Evolutionary conservation across 1,140 invertebrate species (phyloP).

Genomic region (Aphidius ervi): DNA sequence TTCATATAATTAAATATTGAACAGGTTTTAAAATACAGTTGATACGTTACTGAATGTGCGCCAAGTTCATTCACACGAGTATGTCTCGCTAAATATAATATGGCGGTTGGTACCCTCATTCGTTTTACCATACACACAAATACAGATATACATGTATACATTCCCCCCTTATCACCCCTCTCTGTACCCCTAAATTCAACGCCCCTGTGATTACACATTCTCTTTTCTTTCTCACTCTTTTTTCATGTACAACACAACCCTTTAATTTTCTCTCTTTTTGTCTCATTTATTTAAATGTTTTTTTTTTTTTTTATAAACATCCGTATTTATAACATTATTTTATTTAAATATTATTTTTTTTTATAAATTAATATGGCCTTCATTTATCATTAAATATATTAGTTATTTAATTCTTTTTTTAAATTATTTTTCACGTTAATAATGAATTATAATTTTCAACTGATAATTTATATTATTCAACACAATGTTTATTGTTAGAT

Average conservation of each 20-base stretch:
- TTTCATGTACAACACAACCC: background rate
- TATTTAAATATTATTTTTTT: too few relatives aligned
- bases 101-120: constrained; percentile 37
- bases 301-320: background rate
- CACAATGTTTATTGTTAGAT: too few relatives aligned
- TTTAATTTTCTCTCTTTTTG: background rate
- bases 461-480: too few relatives aligned
- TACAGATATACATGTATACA: too few relatives aligned
- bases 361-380: too few relatives aligned
- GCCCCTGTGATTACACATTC: constrained; percentile 41
- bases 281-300: constrained; percentile 17
- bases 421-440: too few relatives aligned
- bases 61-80: constrained; percentile 49
- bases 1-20: too few relatives aligned
- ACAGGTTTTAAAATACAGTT: too few relatives aligned
- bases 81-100: constrained; percentile 48
- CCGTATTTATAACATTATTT: too few relatives aligned
- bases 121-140: constrained; percentile 25
- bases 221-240: constrained; percentile 18
- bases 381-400: too few relatives aligned
- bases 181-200: constrained; percentile 41
- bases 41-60: constrained; percentile 32
- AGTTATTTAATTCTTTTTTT: too few relatives aligned
- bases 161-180: constrained; percentile 11
- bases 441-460: too few relatives aligned